Evolutionary conservation across 92 coral and sea anemone species (phyloP).

Genomic region (Palythoa heliodiscus): DNA sequence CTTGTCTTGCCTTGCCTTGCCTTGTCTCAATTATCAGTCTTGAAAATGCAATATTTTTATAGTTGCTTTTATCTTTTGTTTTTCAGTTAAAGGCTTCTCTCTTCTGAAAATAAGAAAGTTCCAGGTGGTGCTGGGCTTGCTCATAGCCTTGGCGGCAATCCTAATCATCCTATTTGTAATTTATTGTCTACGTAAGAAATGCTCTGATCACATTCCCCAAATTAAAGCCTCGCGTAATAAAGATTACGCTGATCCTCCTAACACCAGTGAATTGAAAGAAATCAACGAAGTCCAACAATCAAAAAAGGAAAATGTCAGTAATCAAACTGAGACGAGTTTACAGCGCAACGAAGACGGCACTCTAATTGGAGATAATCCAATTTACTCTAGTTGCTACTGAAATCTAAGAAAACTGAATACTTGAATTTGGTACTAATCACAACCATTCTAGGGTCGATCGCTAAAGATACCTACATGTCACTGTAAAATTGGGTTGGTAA

Average conservation of each 20-base stretch:
- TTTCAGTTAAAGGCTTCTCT: constrained; percentile 21
- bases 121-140: background rate
- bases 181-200: background rate
- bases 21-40: too few relatives aligned
- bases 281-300: too few relatives aligned
- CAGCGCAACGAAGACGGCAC: constrained; percentile 1
- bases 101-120: background rate
- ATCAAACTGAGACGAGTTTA: background rate
- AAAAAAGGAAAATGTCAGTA: background rate
- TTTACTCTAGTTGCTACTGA: background rate
- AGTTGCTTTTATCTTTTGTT: background rate
- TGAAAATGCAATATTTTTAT: too few relatives aligned
- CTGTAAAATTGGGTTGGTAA: too few relatives aligned
- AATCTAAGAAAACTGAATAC: background rate
- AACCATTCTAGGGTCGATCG: too few relatives aligned
- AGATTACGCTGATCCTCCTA: constrained; percentile 7
- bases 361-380: background rate
- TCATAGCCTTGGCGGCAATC: background rate
- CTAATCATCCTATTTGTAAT: background rate
- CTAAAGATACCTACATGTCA: too few relatives aligned
- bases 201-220: background rate
- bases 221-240: background rate
- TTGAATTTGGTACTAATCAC: too few relatives aligned
- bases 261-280: background rate
- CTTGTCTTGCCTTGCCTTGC: too few relatives aligned